These are phyloP conservation scores for Psammodynastes pulverulentus DNA, from an alignment of 2,113 vertebrate species.

Conservation along the genomic window DNA sequence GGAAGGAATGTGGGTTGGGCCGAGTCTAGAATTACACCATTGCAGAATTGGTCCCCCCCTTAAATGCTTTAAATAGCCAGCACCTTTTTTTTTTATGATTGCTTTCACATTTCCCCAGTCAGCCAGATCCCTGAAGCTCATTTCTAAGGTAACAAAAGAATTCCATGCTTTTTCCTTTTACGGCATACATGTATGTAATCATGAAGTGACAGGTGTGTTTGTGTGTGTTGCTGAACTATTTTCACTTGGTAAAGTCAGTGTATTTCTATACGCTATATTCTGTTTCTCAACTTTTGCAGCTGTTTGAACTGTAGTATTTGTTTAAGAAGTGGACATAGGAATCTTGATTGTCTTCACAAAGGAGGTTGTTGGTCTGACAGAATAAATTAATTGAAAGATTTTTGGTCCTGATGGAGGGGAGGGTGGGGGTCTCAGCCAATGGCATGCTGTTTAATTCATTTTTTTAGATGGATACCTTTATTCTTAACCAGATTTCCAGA, in stretches of 20 bases:
- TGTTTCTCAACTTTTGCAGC: accelerated
- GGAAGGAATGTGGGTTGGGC: conserved; percentile 76
- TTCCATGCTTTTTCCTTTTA: not conserved
- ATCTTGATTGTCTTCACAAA: not conserved
- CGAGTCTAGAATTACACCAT: conserved; percentile 81
- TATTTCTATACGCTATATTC: conserved; percentile 28
- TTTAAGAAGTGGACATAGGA: not conserved
- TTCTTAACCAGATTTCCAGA: not conserved
- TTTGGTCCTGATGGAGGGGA: not conserved
- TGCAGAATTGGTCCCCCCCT: conserved; percentile 49
- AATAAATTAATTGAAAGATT: not conserved
- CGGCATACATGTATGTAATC: not conserved
- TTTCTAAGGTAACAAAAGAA: conserved; percentile 63
- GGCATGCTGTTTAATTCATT: accelerated
- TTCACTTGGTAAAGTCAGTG: not conserved
- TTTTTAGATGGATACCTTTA: not conserved
- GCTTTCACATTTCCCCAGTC: conserved; percentile 26
- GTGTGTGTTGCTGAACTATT: conserved; percentile 48
- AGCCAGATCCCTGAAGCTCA: conserved; percentile 40
- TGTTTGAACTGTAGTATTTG: not conserved
- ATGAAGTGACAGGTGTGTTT: not conserved
- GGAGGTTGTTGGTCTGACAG: not conserved
- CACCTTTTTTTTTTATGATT: conserved; percentile 53
- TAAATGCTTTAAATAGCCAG: conserved; percentile 58
- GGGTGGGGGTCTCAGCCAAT: accelerated